These are phyloP conservation scores for Pissodes strobi DNA, from an alignment of 1,140 invertebrate genomes.

Conservation along the genomic window DNA sequence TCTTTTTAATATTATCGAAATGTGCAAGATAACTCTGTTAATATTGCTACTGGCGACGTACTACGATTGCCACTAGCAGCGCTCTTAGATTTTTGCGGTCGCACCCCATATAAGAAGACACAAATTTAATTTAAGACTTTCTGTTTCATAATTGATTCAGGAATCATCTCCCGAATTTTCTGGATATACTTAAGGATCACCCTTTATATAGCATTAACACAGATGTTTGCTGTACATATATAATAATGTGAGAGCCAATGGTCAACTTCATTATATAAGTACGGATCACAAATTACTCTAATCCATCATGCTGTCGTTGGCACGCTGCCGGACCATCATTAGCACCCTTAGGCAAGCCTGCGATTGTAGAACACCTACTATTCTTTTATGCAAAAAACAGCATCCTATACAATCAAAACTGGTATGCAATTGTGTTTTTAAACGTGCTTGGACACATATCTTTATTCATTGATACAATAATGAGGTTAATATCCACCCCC, in stretches of 20 bases:
- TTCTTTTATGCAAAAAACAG: neutral
- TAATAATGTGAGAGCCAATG: neutral
- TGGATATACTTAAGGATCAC: too few species aligned
- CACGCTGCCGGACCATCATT: constrained; percentile 7
- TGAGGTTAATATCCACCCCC: neutral
- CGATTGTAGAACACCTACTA: neutral
- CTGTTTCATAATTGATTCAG: too few species aligned
- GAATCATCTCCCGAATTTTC: too few species aligned
- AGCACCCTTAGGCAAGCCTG: neutral
- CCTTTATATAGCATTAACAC: neutral
- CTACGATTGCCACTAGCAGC: too few species aligned
- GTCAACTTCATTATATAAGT: neutral
- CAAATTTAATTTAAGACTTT: too few species aligned
- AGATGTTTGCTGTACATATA: neutral
- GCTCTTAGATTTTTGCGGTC: too few species aligned
- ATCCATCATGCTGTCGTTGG: neutral
- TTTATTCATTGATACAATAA: neutral
- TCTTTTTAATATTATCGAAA: too few species aligned
- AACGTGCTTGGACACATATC: constrained; percentile 5
- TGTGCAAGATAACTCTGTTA: too few species aligned
- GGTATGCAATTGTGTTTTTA: neutral
- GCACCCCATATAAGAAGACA: too few species aligned
- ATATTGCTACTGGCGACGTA: too few species aligned
- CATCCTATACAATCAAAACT: neutral
- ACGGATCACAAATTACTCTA: neutral